Base-by-base conservation (phyloP, 2,113 vertebrate species). In the Gadus chalcogrammus region DNA sequence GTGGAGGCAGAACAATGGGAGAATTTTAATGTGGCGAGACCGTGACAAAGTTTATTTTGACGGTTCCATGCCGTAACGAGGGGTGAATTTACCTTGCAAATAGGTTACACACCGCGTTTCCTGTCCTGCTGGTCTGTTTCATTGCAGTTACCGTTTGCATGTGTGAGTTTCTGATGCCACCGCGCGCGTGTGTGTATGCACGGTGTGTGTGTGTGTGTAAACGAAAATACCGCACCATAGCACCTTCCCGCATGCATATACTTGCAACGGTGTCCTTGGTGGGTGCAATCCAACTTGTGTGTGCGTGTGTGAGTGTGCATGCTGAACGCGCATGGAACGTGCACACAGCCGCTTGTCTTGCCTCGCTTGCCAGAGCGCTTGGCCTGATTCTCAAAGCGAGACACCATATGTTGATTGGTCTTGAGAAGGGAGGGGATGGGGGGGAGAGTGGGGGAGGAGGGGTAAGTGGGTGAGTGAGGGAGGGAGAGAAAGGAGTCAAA, bases 11-110 rank as follows among this genome's bases (percentile, higher is more conserved):
- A 86, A 88, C 85, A 89, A 87, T 87, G 74, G 74, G 53, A 5
- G 52, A 62, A 78, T 85, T 80, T 85, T 90, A 71, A 78, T 88
- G 77, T 75, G 35, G 79, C 68, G 66, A 61, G 5, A 22, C 24
- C 22, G 65, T 74, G 65, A 73, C 53, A 18, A 65, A 55, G 73
- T 81, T 73, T 72, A 78, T 73, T 86, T 82, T 82, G 65, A 78
- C 70, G 72, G 69, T 69, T 69, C 71, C 17, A n/a, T 28, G n/a
- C 1, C 77, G 59, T 86, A 88, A 86, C 70, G 66, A 88, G 82
- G 74, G 8, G 72, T 80, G 78, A 78, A 83, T 88, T 88, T 88
- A 90, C 84, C 75, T 86, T 79, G 75, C 85, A 87, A 84, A 83
- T 82, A 85, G 76, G 79, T 88, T 85, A 72, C 58, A 18, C 17